phyloP scores from a whole-genome alignment of 1,140 invertebrate genomes.

The Zaprionus ghesquierei region DNA sequence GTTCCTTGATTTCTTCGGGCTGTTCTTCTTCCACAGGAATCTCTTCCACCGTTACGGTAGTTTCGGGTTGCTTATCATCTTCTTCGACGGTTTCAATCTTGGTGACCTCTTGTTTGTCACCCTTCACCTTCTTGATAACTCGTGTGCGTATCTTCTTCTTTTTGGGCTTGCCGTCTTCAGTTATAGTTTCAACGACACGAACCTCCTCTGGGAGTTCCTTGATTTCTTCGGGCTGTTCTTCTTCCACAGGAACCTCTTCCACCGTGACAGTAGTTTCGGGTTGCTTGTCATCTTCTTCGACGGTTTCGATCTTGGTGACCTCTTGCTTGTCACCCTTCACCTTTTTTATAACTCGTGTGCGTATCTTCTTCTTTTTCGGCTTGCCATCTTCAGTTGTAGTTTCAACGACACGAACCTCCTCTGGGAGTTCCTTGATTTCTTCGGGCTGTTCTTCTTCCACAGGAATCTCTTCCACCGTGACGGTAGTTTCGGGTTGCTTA shows the following conservation, averaged over 20 bases:
- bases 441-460: conserved; percentile 26
- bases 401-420: conserved; percentile 29
- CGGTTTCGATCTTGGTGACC: conserved; percentile 79
- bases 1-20: conserved; percentile 26
- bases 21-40: conserved; percentile 24
- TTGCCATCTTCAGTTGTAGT: conserved; percentile 11
- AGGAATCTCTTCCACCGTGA: conserved; percentile 50
- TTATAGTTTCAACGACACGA: conserved; percentile 10
- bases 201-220: conserved; percentile 34
- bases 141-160: conserved; percentile 56
- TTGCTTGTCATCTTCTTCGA: conserved; percentile 80
- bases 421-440: conserved; percentile 29
- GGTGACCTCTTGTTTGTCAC: conserved; percentile 71
- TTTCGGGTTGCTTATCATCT: conserved; percentile 74
- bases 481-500: conserved; percentile 68
- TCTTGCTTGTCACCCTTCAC: conserved; percentile 72
- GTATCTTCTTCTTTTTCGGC: conserved; percentile 40
- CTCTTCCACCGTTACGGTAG: conserved; percentile 59
- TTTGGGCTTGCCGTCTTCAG: conserved; percentile 21
- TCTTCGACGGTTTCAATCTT: conserved; percentile 82
- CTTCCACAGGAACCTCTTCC: conserved; percentile 41
- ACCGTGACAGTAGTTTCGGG: conserved; percentile 67
- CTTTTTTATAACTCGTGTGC: conserved; percentile 67
- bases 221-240: conserved; percentile 27
- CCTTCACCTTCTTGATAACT: conserved; percentile 68